Base-by-base conservation (phyloP, 2,888 invertebrate genomes). In the Dolichomitus sp. region DNA sequence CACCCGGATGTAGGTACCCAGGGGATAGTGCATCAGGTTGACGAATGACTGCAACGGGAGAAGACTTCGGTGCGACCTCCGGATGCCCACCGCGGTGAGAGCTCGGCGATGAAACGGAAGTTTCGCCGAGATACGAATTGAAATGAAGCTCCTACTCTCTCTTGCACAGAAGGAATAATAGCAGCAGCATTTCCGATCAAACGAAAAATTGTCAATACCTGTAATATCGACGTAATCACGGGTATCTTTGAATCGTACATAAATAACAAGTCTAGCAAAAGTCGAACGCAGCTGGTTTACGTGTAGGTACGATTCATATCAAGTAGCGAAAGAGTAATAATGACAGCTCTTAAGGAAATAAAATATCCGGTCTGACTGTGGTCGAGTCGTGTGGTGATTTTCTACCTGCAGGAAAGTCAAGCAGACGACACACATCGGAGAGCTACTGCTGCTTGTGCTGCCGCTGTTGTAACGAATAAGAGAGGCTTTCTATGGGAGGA, bases 311-410 rank as follows among this genome's bases (percentile, higher is more conserved):
- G 63, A 50, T 59, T 72, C 11, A 19, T 72, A 72, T 72, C 33
- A 33, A 12, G 59, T 19, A 17, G 14, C 30, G 45, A 59, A 48
- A 59, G 68, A 52, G 48, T 66, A 50, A 72, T 81, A 81, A 81
- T 76, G 70, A 72, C 70, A 7, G 79, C 65, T 72, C 80, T 48
- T 59, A 66, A 70, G 57, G 76, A 72, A 81, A 81, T 66, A 81
- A 81, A 66, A 81, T 81, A 81, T 81, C 80, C 80, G 80, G 80
- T 81, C 70, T 57, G 80, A 57, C 19, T 70, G 59, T 48, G 45
- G 59, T 45, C 65, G 76, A 50, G 65, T 80, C 68, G 54, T 23
- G 14, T 7, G 17, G 52, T 11, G 52, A 11, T 52, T 52, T n/a
- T 52, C 48, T 74, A 42, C 54, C 52, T 74, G 70, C 69, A 42